Conservation (phyloP, 1,140 invertebrate genomes). For the Drosophila subpulchrella region DNA sequence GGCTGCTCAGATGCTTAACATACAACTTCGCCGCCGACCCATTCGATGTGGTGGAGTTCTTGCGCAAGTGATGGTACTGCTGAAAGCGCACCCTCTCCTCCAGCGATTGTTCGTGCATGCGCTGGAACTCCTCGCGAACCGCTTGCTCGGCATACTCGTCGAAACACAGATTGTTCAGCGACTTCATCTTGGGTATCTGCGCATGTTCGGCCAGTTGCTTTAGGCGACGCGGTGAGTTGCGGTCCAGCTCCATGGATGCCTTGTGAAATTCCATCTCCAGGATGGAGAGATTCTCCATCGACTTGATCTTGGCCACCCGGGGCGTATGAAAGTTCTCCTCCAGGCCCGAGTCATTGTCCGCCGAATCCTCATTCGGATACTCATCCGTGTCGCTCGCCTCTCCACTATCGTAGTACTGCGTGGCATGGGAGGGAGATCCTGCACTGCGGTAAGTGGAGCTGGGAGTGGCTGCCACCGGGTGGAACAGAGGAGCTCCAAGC, state of each 20-base stretch:
- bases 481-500: constrained; percentile 51
- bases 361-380: constrained; percentile 57
- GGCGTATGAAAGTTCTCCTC: constrained; percentile 83
- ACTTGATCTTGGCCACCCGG: constrained; percentile 80
- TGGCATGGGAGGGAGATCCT: constrained; percentile 46
- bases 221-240: constrained; percentile 77
- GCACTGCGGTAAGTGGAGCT: constrained; percentile 56
- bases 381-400: constrained; percentile 64
- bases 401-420: constrained; percentile 64
- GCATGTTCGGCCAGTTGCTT: constrained; percentile 70
- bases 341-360: constrained; percentile 77
- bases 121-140: constrained; percentile 73
- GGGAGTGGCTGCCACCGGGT: constrained; percentile 27
- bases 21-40: constrained; percentile 69
- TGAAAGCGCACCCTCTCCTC: constrained; percentile 67
- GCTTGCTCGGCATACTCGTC: constrained; percentile 72
- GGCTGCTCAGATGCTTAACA: constrained; percentile 63
- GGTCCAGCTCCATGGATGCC: constrained; percentile 77
- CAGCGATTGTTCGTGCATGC: constrained; percentile 63
- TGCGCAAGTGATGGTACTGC: constrained; percentile 58
- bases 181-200: constrained; percentile 82
- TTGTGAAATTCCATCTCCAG: constrained; percentile 83
- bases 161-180: constrained; percentile 78
- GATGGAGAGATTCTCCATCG: constrained; percentile 83
- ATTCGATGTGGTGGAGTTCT: constrained; percentile 69